phyloP scores from a whole-genome alignment of 2,797 vertebrate species.

The Propithecus deckenii region DNA sequence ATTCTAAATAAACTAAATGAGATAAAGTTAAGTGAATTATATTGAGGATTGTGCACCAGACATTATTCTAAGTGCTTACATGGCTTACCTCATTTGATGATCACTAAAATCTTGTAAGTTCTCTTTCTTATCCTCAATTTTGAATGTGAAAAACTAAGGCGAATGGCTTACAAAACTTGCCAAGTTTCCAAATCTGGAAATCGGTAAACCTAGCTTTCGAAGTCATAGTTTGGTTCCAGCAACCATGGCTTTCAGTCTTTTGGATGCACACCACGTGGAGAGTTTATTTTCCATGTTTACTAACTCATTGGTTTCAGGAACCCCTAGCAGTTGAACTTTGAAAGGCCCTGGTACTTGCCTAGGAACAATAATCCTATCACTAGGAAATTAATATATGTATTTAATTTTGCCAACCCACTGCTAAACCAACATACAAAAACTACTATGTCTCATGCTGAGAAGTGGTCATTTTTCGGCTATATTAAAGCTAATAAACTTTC shows the following conservation, averaged over 20 bases:
- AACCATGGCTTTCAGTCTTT: neutral
- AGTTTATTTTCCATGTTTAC: neutral
- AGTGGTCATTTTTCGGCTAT: neutral
- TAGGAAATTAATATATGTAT: neutral
- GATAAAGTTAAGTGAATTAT: neutral
- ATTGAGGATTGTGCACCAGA: neutral
- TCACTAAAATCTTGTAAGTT: neutral
- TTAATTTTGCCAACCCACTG: neutral
- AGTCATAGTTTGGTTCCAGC: fast-evolving
- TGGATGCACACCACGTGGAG: neutral
- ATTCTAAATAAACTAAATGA: neutral
- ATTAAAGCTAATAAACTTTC: neutral
- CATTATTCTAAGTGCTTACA: neutral
- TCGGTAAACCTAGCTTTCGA: neutral
- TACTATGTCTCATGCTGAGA: neutral
- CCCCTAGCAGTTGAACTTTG: neutral
- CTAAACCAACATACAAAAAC: neutral
- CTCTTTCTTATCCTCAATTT: neutral
- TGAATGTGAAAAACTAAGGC: neutral
- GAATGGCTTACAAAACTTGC: neutral
- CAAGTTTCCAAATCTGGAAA: neutral
- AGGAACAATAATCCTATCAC: neutral
- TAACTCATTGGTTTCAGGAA: neutral
- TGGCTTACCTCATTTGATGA: neutral
- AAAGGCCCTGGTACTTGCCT: neutral